Evolutionary conservation across 2,797 vertebrate genomes (phyloP), one percentile per base, ranked within the genome.

Genomic region (Taenioides sp.): DNA sequence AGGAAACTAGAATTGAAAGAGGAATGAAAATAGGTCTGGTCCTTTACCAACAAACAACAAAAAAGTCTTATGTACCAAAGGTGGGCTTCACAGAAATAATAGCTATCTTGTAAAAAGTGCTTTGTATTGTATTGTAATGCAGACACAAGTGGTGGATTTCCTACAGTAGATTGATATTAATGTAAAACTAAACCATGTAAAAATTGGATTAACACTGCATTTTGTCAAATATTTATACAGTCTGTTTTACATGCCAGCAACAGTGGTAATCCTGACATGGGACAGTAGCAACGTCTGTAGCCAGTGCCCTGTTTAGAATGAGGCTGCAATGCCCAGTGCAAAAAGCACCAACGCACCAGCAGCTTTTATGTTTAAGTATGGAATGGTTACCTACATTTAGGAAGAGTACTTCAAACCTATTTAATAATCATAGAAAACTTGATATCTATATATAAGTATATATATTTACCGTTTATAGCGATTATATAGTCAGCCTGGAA

Each of bases 81-180:
- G 73, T 60, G 2, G 70, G 27, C 71, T 86, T 85, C 79, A 81
- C 73, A 78, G 80, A 82, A 83, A 81, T 49, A 27, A 83, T 78
- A 78, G 74, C 58, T 86, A 82, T 80, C 63, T 50, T 76, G 84
- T 79, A 82, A 87, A 91, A 91, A 92, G 90, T 91, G 89, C 90
- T 87, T 88, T 63, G 83, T 82, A 84, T 82, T 82, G 82, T 84
- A 84, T 83, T 77, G 80, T 82, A 83, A 82, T 79, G 87, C 63
- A 82, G 84, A 77, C 86, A 85, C 82, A 80, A 90, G 85, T 75
- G 47, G 81, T 83, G 87, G 79, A 84, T 77, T 87, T 80, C 88
- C 86, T 85, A 89, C 86, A 85, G 67, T 57, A 81, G 79, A 82
- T 73, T 54, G 80, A 76, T 75, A 84, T 77, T 79, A 54, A 87